Conservation (phyloP, 2,888 invertebrate species). For the Orthosia gothica region DNA sequence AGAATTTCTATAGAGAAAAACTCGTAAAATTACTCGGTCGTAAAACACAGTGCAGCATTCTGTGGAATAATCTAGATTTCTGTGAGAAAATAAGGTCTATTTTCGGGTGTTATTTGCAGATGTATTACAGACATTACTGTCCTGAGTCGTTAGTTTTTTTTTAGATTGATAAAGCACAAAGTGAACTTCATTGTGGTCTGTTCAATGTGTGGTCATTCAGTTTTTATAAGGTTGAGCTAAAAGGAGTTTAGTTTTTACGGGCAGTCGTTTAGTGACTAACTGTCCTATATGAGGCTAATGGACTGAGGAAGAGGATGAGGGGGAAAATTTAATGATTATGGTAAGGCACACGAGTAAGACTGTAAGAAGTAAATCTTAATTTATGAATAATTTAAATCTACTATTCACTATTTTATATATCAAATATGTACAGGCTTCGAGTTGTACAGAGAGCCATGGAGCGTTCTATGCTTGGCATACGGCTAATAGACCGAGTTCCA, state of each 20-base stretch:
- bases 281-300: slow-evolving; percentile 33
- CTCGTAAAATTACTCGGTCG: slow-evolving; percentile 45
- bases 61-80: slow-evolving; percentile 53
- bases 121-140: slow-evolving; percentile 43
- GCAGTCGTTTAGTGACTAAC: slow-evolving; percentile 45
- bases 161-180: slow-evolving; percentile 44
- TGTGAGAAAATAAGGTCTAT: slow-evolving; percentile 50
- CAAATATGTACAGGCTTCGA: too few species aligned
- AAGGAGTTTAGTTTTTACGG: slow-evolving; percentile 60
- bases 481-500: too few species aligned
- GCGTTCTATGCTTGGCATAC: too few species aligned
- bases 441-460: too few species aligned
- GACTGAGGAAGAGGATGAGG: slow-evolving; percentile 33
- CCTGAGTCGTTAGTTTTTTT: slow-evolving; percentile 39
- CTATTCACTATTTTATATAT: background rate
- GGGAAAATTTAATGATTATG: slow-evolving; percentile 44
- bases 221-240: slow-evolving; percentile 58
- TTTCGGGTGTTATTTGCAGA: slow-evolving; percentile 44
- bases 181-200: slow-evolving; percentile 30
- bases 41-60: slow-evolving; percentile 54
- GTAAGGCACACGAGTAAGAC: background rate
- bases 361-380: background rate
- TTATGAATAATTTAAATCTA: too few species aligned
- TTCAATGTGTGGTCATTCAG: slow-evolving; percentile 52
- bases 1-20: slow-evolving; percentile 50